Conservation (phyloP, 2,888 invertebrate species). For the Caenorhabditis auriculariae region DNA sequence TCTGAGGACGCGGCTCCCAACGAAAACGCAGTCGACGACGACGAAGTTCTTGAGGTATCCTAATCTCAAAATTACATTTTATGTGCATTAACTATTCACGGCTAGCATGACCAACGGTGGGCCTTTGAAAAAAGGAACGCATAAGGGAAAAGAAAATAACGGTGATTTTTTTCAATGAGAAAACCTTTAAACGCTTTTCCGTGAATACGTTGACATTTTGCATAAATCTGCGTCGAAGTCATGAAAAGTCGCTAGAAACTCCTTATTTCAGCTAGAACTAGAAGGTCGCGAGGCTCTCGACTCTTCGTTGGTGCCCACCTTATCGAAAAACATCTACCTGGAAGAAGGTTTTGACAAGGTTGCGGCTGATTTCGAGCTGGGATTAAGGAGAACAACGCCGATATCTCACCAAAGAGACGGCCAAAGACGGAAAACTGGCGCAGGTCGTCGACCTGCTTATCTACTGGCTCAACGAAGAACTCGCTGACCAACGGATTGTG, state of each 20-base stretch:
- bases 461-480: constrained; percentile 95
- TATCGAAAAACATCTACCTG: constrained; percentile 50
- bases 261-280: constrained; percentile 50
- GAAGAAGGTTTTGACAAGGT: constrained; percentile 81
- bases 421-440: constrained; percentile 76
- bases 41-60: constrained; percentile 31
- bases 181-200: neutral
- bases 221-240: no score
- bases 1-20: constrained; percentile 9
- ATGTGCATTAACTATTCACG: neutral
- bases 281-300: constrained; percentile 63
- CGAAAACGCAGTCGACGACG: constrained; percentile 27
- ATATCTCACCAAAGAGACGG: constrained; percentile 86
- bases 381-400: constrained; percentile 94
- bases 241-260: neutral
- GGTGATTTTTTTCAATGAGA: neutral
- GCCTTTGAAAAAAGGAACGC: neutral
- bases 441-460: constrained; percentile 73
- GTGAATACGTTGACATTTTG: neutral
- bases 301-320: constrained; percentile 48
- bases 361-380: neutral
- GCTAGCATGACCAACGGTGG: neutral
- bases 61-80: neutral
- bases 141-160: neutral
- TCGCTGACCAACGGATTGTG: constrained; percentile 92